Conservation (phyloP, 2,113 vertebrate species). For the Pelmatolapia mariae region DNA sequence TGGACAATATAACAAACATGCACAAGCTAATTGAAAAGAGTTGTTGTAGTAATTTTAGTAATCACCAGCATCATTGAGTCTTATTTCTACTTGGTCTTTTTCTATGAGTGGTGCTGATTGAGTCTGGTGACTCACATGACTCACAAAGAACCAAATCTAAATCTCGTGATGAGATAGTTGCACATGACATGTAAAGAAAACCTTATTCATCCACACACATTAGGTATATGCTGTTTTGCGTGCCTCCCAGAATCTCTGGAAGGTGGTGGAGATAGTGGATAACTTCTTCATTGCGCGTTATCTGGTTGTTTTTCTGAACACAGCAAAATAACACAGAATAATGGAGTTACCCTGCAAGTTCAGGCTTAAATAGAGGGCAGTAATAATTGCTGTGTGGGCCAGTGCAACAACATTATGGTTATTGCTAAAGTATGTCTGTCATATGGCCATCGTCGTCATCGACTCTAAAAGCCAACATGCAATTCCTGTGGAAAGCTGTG, state of each 20-base stretch:
- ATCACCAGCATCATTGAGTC: neutral
- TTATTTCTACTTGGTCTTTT: neutral
- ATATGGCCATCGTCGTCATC: rapidly evolving
- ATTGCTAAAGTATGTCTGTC: neutral
- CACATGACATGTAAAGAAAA: neutral
- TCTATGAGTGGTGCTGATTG: neutral
- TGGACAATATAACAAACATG: neutral
- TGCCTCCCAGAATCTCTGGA: neutral
- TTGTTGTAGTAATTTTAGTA: neutral
- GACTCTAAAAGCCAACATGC: neutral
- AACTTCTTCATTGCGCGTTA: neutral
- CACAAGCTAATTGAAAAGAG: neutral
- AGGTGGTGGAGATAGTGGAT: neutral
- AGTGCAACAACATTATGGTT: neutral
- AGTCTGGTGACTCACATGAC: neutral
- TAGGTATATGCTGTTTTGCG: neutral
- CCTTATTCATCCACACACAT: neutral
- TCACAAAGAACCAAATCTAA: neutral
- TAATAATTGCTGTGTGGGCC: neutral
- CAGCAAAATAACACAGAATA: neutral
- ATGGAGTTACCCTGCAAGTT: neutral
- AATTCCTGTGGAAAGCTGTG: neutral
- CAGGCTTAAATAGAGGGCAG: neutral
- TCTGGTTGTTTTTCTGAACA: neutral
- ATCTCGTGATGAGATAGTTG: neutral